Base-by-base conservation (phyloP, 2,888 invertebrate genomes). In the Agrotis clavis region DNA sequence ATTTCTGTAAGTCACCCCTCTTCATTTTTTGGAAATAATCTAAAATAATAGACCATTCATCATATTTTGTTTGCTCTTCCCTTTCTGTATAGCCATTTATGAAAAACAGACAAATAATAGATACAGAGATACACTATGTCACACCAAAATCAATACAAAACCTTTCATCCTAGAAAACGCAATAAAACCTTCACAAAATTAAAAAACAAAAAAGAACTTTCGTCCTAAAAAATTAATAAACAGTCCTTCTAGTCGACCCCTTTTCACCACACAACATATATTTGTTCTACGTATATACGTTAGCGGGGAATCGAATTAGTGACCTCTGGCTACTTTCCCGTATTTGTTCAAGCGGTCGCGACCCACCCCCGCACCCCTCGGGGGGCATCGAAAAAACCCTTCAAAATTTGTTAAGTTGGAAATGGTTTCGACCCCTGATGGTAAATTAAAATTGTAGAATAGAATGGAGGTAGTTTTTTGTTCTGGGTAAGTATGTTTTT, bases 271-370 rank as follows among this genome's bases (percentile, higher is more conserved):
- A 80, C 71, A 74, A 67, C 71, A 72, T 80, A 84, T 76, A 81
- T 82, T 79, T 83, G 74, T 70, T 63, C 78, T 71, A 83, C 66
- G 68, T 76, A 88, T 74, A 87, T 74, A 80, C 71, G 66, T 80
- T 77, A 74, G 70, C 60, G 63, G 79, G 77, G 86, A 88, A 88
- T 89, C 86, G 85, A 89, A 89, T 89, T 89, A 89, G 87, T 84
- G 84, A 81, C 88, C 87, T 89, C 79, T 79, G 87, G 86, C 86
- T 85, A 88, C 87, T 88, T 88, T 83, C 77, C 71, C 74, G 87
- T 89, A 89, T 89, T 89, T 89, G 87, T 88, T 86, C 77, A 87
- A 87, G 82, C 80, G 71, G 71, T 84, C 84, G 70, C 88, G 79
- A 62, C 79, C 87, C 87, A 74, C 67, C 79, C 82, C 74, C 53